Evolutionary conservation across 2,113 vertebrate genomes (phyloP).

Genomic region (Ornithorhynchus anatinus): DNA sequence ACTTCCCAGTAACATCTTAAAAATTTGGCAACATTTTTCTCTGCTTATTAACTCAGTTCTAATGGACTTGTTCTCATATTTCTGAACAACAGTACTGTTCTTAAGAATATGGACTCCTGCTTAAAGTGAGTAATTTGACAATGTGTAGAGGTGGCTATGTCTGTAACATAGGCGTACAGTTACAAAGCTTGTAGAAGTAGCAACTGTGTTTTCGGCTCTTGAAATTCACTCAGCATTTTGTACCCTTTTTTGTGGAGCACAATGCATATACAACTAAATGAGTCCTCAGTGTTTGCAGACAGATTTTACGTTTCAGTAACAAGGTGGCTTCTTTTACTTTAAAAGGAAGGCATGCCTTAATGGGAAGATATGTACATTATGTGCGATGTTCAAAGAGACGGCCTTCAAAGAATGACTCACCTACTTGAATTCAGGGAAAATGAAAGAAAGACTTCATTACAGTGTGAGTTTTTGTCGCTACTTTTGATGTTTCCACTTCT

Average conservation of each 20-base stretch:
- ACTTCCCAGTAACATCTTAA: background rate
- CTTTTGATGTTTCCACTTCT: no score
- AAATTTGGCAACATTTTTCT: background rate
- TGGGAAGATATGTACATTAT: background rate
- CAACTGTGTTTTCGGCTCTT: no score
- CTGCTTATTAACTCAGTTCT: background rate
- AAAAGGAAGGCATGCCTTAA: background rate
- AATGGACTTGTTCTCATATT: background rate
- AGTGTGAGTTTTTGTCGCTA: no score
- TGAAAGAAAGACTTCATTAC: no score
- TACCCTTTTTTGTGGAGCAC: background rate
- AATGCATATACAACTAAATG: background rate
- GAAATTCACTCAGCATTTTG: background rate
- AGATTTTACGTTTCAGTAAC: background rate
- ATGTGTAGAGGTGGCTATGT: no score
- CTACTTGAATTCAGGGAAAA: background rate
- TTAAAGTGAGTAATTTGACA: background rate
- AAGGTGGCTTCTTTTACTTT: background rate
- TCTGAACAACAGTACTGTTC: background rate
- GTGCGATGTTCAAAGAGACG: background rate
- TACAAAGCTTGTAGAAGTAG: no score
- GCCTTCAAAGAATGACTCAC: background rate
- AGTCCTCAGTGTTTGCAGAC: background rate
- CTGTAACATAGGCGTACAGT: no score
- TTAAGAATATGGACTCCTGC: background rate